Conservation (phyloP, 2,113 vertebrate species). For the Paradoxurus hermaphroditus region DNA sequence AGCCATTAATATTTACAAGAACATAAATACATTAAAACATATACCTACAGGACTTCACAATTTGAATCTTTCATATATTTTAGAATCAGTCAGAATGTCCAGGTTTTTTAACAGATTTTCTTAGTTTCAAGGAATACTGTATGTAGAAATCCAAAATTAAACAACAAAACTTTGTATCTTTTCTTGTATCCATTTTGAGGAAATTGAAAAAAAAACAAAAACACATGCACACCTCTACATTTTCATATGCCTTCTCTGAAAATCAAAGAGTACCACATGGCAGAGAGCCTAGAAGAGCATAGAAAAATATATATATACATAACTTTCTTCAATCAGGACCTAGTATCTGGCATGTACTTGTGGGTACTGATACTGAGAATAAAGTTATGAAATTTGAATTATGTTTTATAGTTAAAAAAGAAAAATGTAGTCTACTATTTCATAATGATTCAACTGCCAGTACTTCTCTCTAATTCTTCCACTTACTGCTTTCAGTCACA, state of each 20-base stretch:
- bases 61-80: neutral
- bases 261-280: neutral
- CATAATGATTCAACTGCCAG: neutral
- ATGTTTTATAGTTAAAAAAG: neutral
- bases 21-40: neutral
- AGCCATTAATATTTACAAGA: neutral
- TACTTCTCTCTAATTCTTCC: neutral
- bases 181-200: neutral
- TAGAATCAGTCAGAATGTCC: neutral
- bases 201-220: neutral
- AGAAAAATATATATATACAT: neutral
- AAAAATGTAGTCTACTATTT: neutral
- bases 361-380: neutral
- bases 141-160: neutral
- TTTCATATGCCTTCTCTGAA: neutral
- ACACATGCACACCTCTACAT: neutral
- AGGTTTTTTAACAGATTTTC: neutral
- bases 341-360: neutral
- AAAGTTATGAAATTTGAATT: conserved; percentile 30
- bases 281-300: neutral
- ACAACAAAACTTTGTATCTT: neutral
- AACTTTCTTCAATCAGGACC: neutral
- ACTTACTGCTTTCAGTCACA: neutral
- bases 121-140: neutral
- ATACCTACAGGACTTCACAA: neutral